A percentile compares a stretch with the other conserved stretches of the same genome.
These are phyloP conservation scores for Liasis olivaceus DNA, from an alignment of 2,797 vertebrate species.

Conservation along the genomic window DNA sequence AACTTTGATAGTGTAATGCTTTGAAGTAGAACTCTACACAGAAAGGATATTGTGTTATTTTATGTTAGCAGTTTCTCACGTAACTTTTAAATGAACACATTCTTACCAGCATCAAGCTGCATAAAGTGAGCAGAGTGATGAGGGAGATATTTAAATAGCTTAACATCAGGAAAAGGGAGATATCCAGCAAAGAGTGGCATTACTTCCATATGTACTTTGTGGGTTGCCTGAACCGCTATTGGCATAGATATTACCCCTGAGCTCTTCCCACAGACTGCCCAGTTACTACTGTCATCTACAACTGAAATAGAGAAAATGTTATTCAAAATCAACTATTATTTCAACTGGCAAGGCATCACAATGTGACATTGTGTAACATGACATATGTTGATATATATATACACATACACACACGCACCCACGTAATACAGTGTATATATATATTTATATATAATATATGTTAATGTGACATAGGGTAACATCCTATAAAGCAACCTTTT, in stretches of 20 bases:
- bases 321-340: background rate
- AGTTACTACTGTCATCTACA: conserved; percentile 96
- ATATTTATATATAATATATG: background rate
- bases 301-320: conserved; percentile 74
- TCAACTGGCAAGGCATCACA: background rate
- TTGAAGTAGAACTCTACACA: background rate
- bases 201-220: conserved; percentile 94
- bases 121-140: conserved; percentile 84
- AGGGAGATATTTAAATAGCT: conserved; percentile 93
- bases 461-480: background rate
- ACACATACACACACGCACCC: too few species aligned
- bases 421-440: too few species aligned
- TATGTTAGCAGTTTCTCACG: background rate
- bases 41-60: background rate
- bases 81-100: background rate
- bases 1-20: background rate
- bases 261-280: conserved; percentile 97
- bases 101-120: conserved; percentile 90
- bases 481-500: background rate
- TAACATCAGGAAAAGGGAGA: conserved; percentile 91
- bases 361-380: background rate
- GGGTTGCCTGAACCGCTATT: conserved; percentile 80
- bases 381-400: too few species aligned
- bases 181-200: conserved; percentile 95
- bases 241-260: conserved; percentile 94